Percentiles rank a stretch among this genome's conserved stretches.
These are phyloP conservation scores for Pristionchus exspectatus DNA, from an alignment of 2,888 invertebrate species.

Conservation along the genomic window DNA sequence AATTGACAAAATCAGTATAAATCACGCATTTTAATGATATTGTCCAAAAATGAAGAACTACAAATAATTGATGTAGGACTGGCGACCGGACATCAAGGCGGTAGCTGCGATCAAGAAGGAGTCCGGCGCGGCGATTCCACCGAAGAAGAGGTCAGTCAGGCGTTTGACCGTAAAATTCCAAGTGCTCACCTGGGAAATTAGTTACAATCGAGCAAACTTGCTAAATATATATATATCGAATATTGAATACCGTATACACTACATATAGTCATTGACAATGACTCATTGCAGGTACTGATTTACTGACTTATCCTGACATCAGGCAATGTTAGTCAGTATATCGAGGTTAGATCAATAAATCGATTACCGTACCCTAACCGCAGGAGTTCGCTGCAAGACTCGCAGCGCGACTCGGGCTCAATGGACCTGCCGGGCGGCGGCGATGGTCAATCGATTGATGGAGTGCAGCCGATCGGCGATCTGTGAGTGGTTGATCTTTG, in stretches of 20 bases:
- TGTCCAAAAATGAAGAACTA: no score
- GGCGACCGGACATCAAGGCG: conserved; percentile 65
- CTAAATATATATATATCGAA: no score
- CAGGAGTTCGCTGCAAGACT: conserved; percentile 65
- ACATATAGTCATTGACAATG: no score
- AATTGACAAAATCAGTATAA: no score
- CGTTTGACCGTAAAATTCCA: no score
- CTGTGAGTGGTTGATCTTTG: conserved; percentile 56
- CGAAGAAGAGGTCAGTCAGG: conserved; percentile 59
- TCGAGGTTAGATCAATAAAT: neutral
- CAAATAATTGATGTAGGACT: conserved; percentile 60
- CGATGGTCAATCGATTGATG: conserved; percentile 59
- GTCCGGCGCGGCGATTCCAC: conserved; percentile 64
- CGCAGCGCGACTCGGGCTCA: conserved; percentile 66
- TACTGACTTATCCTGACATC: no score
- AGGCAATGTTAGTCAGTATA: no score
- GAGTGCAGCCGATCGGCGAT: conserved; percentile 65
- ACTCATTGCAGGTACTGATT: no score
- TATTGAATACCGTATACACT: no score
- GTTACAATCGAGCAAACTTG: no score
- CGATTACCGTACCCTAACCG: neutral
- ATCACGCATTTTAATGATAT: no score
- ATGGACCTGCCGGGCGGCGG: conserved; percentile 60
- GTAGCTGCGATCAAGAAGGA: conserved; percentile 58
- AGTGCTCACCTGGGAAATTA: no score